Base-by-base conservation (phyloP, 2,888 invertebrate genomes). In the Drepanosiphum platanoidis region DNA sequence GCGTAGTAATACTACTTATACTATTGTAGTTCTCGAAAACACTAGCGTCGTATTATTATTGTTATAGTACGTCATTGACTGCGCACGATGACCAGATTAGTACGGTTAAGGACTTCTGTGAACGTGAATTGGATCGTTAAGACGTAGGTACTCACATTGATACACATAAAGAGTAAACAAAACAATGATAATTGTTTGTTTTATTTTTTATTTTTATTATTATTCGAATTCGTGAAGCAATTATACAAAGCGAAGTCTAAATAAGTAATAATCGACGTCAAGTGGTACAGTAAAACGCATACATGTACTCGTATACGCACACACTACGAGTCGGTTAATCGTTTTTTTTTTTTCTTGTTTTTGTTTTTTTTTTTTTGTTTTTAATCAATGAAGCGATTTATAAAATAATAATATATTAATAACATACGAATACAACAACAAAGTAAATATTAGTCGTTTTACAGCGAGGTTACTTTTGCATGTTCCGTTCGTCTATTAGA, bases 11-110 rank as follows among this genome's bases (percentile, higher is more conserved):
- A n/a, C n/a, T n/a, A n/a, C n/a, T n/a, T n/a, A n/a, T n/a, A n/a
- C n/a, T n/a, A n/a, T n/a, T n/a, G n/a, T n/a, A n/a, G 22, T 52
- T 52, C 52, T 22, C 52, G 22, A 52, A 52, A 52, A 52, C 52
- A 52, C 22, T 52, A 52, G 15, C 52, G 52, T 52, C 52, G 22
- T 52, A n/a, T n/a, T n/a, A n/a, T n/a, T n/a, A n/a, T n/a, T n/a
- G n/a, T n/a, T n/a, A n/a, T 52, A 64, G 64, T 64, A 64, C 64
- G 64, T 64, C 64, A 64, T 30, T 64, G 64, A 27, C 52, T 15
- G 66, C 27, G 30, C 8, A 32, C 7, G 18, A 22, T 52, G 22
- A 52, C 52, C 52, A 52, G 52, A 52, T 66, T 32, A 32, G 27
- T 13, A 27, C 13, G 66, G 15, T 30, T 66, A 66, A 66, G 66